These are phyloP conservation scores for Cataglyphis hispanica DNA, from an alignment of 1,140 invertebrate species.

Conservation along the genomic window DNA sequence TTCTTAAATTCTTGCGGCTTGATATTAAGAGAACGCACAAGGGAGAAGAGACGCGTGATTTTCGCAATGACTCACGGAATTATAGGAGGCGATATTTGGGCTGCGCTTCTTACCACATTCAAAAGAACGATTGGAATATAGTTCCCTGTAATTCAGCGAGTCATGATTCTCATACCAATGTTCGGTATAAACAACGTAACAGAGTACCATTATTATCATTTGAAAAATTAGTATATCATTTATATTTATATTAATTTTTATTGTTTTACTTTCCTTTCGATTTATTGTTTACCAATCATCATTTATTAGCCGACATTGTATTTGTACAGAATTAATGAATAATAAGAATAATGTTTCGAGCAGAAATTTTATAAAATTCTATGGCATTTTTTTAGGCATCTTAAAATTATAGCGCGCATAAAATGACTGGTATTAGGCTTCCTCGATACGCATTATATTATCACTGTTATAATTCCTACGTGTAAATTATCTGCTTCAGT, in stretches of 20 bases:
- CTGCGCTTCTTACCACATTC: constrained; percentile 28
- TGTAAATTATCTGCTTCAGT: constrained; percentile 21
- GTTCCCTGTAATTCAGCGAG: constrained; percentile 29
- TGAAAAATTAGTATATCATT: not conserved
- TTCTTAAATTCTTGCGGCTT: constrained; percentile 52
- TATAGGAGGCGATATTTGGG: constrained; percentile 47
- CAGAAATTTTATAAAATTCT: not conserved
- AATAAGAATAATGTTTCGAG: not conserved
- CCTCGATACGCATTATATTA: constrained; percentile 15
- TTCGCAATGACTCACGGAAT: constrained; percentile 42
- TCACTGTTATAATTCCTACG: not conserved
- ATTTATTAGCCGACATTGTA: not conserved
- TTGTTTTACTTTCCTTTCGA: not conserved
- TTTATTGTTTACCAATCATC: not conserved
- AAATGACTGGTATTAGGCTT: not conserved
- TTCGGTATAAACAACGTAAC: constrained; percentile 13
- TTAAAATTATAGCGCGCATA: not conserved
- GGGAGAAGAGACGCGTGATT: constrained; percentile 34
- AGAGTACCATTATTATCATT: not conserved
- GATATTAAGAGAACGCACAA: constrained; percentile 14
- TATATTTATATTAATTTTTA: not conserved
- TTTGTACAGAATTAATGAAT: not conserved
- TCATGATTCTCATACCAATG: constrained; percentile 12
- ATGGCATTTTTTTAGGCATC: not conserved
- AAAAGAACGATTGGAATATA: constrained; percentile 24